phyloP scores from a whole-genome alignment of 2,888 invertebrate species.

The Cantharis nigra region DNA sequence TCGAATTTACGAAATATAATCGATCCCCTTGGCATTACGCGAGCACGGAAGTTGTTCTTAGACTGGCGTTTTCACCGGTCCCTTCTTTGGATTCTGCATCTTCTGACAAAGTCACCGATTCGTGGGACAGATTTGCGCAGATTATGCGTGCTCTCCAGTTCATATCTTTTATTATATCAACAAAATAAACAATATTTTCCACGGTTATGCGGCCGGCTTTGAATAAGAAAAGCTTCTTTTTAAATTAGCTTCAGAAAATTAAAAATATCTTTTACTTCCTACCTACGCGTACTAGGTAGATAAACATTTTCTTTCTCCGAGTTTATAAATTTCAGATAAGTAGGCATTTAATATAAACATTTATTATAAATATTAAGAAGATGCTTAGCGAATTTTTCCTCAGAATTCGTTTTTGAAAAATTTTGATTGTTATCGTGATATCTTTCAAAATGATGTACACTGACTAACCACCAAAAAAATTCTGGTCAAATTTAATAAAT shows the following conservation, averaged over 20 bases:
- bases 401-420: neutral
- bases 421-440: neutral
- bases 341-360: neutral
- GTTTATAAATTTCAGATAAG: neutral
- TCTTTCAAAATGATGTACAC: no score
- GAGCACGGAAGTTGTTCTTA: slow-evolving; percentile 43
- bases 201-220: neutral
- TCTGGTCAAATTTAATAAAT: no score
- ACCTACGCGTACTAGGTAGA: neutral
- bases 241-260: neutral
- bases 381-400: no score
- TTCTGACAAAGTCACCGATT: slow-evolving; percentile 35
- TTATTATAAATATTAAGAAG: neutral
- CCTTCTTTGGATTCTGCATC: slow-evolving; percentile 28
- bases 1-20: slow-evolving; percentile 24
- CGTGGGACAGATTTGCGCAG: slow-evolving; percentile 38
- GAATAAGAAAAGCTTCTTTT: neutral
- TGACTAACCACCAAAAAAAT: no score
- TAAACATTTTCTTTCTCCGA: neutral
- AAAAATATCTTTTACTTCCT: neutral
- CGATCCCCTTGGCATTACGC: slow-evolving; percentile 35
- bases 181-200: neutral
- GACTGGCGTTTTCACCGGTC: slow-evolving; percentile 38
- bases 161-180: slow-evolving; percentile 3
- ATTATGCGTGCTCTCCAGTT: slow-evolving; percentile 23